These are phyloP conservation scores for Ambastaia sidthimunki DNA, from an alignment of 2,797 vertebrate genomes.

Conservation along the genomic window DNA sequence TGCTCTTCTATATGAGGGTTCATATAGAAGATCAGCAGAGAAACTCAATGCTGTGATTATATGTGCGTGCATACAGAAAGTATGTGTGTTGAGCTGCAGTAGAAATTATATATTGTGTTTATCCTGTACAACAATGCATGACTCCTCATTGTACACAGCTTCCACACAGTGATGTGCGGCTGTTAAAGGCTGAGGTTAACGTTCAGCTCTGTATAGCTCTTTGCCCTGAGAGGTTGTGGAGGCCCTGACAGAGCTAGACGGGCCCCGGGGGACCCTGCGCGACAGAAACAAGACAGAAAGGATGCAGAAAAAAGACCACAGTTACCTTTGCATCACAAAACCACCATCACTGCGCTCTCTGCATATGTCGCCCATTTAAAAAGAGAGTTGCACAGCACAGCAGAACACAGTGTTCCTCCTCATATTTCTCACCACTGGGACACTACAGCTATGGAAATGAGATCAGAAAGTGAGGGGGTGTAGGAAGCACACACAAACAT, in stretches of 20 bases:
- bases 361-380: not conserved
- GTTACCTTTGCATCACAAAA: constrained; percentile 28
- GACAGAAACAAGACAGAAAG: constrained; percentile 54
- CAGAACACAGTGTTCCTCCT: constrained; percentile 36
- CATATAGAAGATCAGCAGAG: too few relatives aligned
- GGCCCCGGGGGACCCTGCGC: constrained; percentile 53
- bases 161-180: not conserved
- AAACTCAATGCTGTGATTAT: not conserved
- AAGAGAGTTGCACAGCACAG: constrained; percentile 20
- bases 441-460: constrained; percentile 66
- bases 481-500: constrained; percentile 60
- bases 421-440: constrained; percentile 45
- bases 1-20: not conserved
- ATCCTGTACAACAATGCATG: not conserved
- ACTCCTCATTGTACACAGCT: not conserved
- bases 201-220: constrained; percentile 6
- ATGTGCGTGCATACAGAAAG: not conserved
- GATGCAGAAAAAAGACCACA: constrained; percentile 62
- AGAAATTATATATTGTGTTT: constrained; percentile 8
- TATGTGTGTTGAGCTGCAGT: constrained; percentile 29
- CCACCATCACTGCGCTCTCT: constrained; percentile 37
- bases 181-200: not conserved
- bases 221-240: constrained; percentile 1
- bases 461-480: constrained; percentile 46
- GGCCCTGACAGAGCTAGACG: constrained; percentile 55